phyloP scores from a whole-genome alignment of 2,797 vertebrate species.

The Sarcophilus harrisii region DNA sequence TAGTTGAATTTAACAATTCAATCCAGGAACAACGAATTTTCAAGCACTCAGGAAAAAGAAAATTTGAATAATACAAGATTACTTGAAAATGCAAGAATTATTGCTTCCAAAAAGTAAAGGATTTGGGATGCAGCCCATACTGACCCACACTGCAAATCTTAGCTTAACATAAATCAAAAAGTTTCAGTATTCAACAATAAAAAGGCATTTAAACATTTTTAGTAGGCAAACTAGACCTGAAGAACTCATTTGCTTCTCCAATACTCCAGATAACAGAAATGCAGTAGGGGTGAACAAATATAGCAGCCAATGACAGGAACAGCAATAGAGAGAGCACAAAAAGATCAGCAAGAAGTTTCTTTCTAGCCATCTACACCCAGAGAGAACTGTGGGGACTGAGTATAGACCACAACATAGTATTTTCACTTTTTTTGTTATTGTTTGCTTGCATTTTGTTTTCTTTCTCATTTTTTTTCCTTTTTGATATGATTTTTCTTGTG shows the following conservation, averaged over 20 bases:
- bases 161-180: neutral
- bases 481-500: too few species aligned
- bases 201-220: neutral
- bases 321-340: neutral
- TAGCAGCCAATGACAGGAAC: neutral
- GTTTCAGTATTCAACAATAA: neutral
- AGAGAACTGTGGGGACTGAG: too few species aligned
- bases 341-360: neutral
- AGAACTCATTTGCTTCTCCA: neutral
- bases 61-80: neutral
- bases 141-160: neutral
- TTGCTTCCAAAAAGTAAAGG: neutral
- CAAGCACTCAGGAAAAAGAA: neutral
- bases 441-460: too few species aligned
- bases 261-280: neutral
- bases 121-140: neutral
- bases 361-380: neutral
- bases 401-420: too few species aligned
- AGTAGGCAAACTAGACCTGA: neutral
- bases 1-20: neutral
- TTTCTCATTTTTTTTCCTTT: too few species aligned
- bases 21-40: neutral
- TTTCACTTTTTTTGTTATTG: too few species aligned
- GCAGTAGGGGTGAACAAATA: neutral
- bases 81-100: neutral